Evolutionary conservation across 2,888 invertebrate species (phyloP).

Genomic region (Busseola fusca): DNA sequence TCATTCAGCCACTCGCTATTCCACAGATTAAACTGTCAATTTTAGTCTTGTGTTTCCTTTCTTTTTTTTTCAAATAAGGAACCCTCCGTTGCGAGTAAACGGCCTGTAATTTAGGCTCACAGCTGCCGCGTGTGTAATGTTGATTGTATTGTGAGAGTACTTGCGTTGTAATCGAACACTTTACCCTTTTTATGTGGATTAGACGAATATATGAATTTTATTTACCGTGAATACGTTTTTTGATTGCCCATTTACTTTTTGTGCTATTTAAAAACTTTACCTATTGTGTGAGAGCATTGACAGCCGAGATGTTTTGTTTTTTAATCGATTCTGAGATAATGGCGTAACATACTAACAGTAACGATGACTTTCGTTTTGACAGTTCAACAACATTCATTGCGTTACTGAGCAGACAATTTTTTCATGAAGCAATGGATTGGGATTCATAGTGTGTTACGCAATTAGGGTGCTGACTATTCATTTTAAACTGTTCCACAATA

Average conservation of each 20-base stretch:
- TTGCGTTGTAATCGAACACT: constrained; percentile 77
- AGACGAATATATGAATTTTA: constrained; percentile 62
- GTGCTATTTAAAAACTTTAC: background rate
- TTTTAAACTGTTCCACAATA: constrained; percentile 4
- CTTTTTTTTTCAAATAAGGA: constrained; percentile 70
- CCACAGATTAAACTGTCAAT: constrained; percentile 86
- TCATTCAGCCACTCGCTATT: constrained; percentile 72
- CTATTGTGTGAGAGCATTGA: background rate
- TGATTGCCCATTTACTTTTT: constrained; percentile 31
- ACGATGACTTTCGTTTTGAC: background rate
- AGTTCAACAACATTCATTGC: background rate
- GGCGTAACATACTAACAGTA: background rate
- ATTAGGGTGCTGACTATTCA: background rate
- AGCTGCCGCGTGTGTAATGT: constrained; percentile 86
- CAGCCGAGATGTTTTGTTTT: background rate
- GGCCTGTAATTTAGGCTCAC: constrained; percentile 85
- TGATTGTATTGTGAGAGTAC: constrained; percentile 84
- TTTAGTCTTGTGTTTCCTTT: constrained; percentile 73
- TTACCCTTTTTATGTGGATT: constrained; percentile 75
- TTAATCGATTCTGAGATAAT: background rate
- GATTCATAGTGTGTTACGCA: background rate
- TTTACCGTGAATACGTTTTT: constrained; percentile 46
- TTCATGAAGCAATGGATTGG: background rate
- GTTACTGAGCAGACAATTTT: background rate
- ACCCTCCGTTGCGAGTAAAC: constrained; percentile 82